Conservation (phyloP, 92 coral and sea anemone genomes). For the Zoanthus sansibaricus region DNA sequence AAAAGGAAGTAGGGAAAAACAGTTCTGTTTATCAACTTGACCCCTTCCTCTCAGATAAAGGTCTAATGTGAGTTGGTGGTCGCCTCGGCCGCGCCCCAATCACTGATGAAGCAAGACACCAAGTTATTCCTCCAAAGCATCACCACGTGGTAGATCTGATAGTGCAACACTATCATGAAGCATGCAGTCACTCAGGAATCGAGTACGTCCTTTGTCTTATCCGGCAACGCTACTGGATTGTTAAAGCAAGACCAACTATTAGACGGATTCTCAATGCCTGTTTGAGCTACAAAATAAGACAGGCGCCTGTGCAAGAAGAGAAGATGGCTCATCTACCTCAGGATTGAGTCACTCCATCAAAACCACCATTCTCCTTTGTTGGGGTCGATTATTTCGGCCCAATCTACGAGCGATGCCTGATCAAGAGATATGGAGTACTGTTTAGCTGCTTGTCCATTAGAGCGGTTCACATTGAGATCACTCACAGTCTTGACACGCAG, state of each 20-base stretch:
- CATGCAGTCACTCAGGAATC: neutral
- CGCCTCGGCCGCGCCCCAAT: constrained; percentile 9
- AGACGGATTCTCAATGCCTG: constrained; percentile 1
- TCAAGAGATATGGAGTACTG: constrained; percentile 17
- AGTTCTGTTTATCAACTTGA: constrained; percentile 7
- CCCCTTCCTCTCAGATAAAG: constrained; percentile 4
- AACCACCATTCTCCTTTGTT: constrained; percentile 30
- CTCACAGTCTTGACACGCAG: neutral
- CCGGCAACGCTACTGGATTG: too few relatives aligned
- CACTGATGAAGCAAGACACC: constrained; percentile 7
- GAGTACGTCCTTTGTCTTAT: constrained; percentile 3
- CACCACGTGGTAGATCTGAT: constrained; percentile 21
- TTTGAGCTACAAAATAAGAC: constrained; percentile 11
- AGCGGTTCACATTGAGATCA: constrained; percentile 9
- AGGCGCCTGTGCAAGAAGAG: constrained; percentile 18
- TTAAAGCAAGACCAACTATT: too few relatives aligned
- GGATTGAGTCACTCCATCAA: constrained; percentile 7
- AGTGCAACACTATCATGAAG: neutral
- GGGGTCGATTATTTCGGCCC: constrained; percentile 34
- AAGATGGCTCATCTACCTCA: constrained; percentile 16
- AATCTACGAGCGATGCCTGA: constrained; percentile 4
- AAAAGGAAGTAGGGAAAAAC: neutral
- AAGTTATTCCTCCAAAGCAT: neutral
- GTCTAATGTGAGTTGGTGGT: constrained; percentile 18
- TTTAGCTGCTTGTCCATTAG: constrained; percentile 7